Conservation (phyloP, 2,888 invertebrate species). For the Panorpa germanica region DNA sequence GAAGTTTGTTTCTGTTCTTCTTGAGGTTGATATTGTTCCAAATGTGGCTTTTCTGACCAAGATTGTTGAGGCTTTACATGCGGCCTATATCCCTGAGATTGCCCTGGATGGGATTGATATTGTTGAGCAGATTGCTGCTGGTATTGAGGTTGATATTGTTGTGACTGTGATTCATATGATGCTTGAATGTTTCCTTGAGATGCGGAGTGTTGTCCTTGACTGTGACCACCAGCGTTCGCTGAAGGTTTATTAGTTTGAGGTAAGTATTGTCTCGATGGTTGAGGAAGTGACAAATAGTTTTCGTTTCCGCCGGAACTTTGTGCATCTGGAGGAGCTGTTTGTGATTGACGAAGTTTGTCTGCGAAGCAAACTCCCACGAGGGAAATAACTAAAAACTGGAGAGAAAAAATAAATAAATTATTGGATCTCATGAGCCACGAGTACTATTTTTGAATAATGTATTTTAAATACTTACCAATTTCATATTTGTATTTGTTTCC, state of each 20-base stretch:
- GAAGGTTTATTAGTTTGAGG: neutral
- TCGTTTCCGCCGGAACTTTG: constrained; percentile 1
- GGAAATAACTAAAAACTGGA: constrained; percentile 3
- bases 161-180: neutral
- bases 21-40: no score
- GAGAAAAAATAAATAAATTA: neutral
- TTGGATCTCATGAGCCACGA: no score
- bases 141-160: constrained; percentile 9
- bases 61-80: constrained; percentile 7
- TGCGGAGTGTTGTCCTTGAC: neutral
- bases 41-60: constrained; percentile 1
- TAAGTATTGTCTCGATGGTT: neutral
- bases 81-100: constrained; percentile 5
- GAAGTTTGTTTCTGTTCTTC: no score
- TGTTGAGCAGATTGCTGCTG: constrained; percentile 1
- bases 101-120: constrained; percentile 6
- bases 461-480: no score
- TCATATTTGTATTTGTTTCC: no score
- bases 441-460: no score
- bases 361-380: constrained; percentile 3
- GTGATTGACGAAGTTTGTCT: neutral
- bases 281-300: neutral
- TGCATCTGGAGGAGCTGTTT: neutral
- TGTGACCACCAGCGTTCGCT: neutral
- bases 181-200: neutral